A percentile compares a stretch with the other conserved stretches of the same genome.
phyloP scores from a whole-genome alignment of 1,140 invertebrate genomes.

The Brachionus manjavacas region DNA sequence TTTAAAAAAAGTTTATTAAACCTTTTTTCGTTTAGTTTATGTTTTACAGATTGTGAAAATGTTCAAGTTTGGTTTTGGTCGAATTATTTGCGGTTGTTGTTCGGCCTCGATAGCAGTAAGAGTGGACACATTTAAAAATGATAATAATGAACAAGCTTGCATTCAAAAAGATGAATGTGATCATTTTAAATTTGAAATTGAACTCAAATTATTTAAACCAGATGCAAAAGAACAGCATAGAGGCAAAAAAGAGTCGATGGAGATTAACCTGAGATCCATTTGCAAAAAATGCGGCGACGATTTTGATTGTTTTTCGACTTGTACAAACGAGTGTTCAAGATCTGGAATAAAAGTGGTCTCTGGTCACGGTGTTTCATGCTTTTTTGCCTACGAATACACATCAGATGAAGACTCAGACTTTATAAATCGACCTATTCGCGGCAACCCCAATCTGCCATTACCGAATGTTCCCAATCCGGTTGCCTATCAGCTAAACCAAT shows the following conservation, averaged over 20 bases:
- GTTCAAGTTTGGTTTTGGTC: constrained; percentile 15
- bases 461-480: background rate
- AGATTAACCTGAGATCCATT: background rate
- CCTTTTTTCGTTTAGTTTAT: background rate
- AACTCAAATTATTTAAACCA: background rate
- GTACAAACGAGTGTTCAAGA: background rate
- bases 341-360: background rate
- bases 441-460: background rate
- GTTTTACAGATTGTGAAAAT: background rate
- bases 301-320: background rate
- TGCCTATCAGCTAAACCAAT: background rate
- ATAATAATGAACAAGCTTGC: background rate
- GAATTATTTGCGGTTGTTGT: background rate
- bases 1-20: background rate
- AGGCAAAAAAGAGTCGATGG: background rate
- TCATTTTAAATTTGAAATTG: constrained; percentile 25
- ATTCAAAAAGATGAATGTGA: constrained; percentile 15
- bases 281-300: background rate
- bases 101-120: background rate
- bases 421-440: background rate
- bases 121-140: background rate
- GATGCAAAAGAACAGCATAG: background rate
- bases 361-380: constrained; percentile 6
- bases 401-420: background rate
- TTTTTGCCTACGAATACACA: constrained; percentile 14